Evolutionary conservation across 2,888 invertebrate genomes (phyloP).

Genomic region (Eupithecia exiguata): DNA sequence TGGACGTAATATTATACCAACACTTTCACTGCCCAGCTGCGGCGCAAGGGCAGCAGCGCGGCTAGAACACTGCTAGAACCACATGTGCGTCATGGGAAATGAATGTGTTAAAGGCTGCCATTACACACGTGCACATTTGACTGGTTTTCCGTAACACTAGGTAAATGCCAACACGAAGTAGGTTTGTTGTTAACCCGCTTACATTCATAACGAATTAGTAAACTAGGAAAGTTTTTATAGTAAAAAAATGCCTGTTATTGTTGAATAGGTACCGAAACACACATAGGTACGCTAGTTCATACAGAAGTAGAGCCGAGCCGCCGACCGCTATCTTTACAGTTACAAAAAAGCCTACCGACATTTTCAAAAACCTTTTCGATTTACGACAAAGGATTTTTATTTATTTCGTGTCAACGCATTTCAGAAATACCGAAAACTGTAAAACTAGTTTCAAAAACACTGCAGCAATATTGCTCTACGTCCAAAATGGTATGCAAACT

Average conservation of each 20-base stretch:
- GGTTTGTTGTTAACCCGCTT: not conserved
- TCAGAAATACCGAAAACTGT: not conserved
- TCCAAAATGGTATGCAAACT: slow-evolving; percentile 16
- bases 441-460: not conserved
- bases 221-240: no score
- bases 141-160: not conserved
- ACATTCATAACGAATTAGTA: no score
- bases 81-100: not conserved
- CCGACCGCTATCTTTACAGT: no score
- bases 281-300: no score
- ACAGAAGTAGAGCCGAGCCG: no score
- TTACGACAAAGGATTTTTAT: not conserved
- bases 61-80: not conserved
- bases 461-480: not conserved
- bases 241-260: no score
- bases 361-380: not conserved
- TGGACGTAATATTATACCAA: not conserved
- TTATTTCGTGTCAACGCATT: not conserved
- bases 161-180: not conserved
- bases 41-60: not conserved
- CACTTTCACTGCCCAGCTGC: not conserved
- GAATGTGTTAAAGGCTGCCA: not conserved
- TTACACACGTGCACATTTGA: not conserved
- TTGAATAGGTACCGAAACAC: no score
- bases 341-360: not conserved